Evolutionary conservation across 2,797 vertebrate genomes (phyloP).

Genomic region (Macropodus opercularis): DNA sequence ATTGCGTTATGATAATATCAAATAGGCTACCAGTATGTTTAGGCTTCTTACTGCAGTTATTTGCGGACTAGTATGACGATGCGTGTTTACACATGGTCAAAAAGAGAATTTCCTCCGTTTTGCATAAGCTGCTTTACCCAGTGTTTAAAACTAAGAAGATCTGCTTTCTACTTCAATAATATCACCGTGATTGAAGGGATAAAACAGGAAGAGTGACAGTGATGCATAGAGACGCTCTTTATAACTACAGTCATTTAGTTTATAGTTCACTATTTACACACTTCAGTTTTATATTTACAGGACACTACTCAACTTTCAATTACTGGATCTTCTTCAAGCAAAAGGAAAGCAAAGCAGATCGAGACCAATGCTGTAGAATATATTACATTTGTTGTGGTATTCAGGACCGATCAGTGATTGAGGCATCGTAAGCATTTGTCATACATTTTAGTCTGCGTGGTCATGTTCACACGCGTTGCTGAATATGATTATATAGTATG

Average conservation of each 20-base stretch:
- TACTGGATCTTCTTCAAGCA: conserved; percentile 16
- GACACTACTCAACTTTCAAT: conserved; percentile 5
- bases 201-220: conserved; percentile 23
- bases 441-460: too few relatives aligned
- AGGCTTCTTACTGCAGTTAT: neutral
- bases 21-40: neutral
- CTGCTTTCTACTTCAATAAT: conserved; percentile 16
- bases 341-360: conserved; percentile 14
- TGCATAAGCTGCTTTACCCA: conserved; percentile 18
- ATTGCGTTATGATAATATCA: neutral
- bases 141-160: conserved; percentile 17
- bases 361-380: conserved; percentile 11
- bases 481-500: conserved; percentile 6
- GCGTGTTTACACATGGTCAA: conserved; percentile 15
- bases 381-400: too few relatives aligned
- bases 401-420: too few relatives aligned
- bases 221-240: conserved; percentile 29
- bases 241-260: conserved; percentile 43
- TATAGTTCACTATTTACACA: conserved; percentile 26
- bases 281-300: conserved; percentile 24
- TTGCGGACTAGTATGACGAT: neutral
- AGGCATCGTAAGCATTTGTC: too few relatives aligned
- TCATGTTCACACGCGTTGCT: neutral
- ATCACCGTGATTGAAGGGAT: conserved; percentile 19
- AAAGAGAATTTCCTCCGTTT: conserved; percentile 5